Evolutionary conservation across 2,113 vertebrate species (phyloP).

Genomic region (Aplodontia rufa): DNA sequence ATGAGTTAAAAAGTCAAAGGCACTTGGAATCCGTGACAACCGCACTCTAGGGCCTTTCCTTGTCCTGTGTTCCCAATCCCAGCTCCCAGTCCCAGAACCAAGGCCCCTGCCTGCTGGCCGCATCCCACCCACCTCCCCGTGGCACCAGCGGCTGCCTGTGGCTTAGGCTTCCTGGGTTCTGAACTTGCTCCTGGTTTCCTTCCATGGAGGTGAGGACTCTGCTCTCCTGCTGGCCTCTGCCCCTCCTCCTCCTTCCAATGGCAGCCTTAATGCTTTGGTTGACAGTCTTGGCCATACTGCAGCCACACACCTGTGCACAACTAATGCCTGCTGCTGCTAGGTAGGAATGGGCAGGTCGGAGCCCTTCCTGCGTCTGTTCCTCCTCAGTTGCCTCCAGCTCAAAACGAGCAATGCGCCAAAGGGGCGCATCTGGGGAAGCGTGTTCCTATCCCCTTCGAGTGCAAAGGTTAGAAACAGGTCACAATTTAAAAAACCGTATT

Average conservation of each 20-base stretch:
- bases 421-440: too few species aligned
- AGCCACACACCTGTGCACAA: too few species aligned
- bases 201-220: too few species aligned
- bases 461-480: background rate
- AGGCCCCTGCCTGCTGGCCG: too few species aligned
- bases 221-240: too few species aligned
- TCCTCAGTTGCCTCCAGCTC: background rate
- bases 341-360: background rate
- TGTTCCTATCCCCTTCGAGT: background rate
- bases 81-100: too few species aligned
- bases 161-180: background rate
- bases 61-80: accelerated
- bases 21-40: background rate
- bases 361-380: background rate
- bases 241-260: too few species aligned
- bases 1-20: background rate
- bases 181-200: background rate
- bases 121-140: too few species aligned
- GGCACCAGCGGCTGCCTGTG: too few species aligned
- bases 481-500: background rate
- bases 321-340: too few species aligned
- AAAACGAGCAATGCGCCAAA: background rate
- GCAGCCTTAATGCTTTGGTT: too few species aligned
- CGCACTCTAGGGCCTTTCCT: background rate
- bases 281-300: too few species aligned